Evolutionary conservation across 1,140 invertebrate genomes (phyloP).

Genomic region (Aphaenogaster floridana): DNA sequence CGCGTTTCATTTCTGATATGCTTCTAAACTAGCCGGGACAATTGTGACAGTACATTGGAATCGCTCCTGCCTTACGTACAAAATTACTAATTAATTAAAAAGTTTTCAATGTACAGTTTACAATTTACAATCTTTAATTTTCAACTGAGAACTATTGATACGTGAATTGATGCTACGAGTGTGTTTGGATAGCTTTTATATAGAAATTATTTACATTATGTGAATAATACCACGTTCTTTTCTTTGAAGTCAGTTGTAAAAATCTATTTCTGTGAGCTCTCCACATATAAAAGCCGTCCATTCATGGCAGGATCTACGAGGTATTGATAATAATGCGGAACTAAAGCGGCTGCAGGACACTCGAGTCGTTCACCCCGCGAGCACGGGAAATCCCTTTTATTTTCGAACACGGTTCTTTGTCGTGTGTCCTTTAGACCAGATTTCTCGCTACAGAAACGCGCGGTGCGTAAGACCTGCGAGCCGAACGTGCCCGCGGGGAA

Average conservation of each 20-base stretch:
- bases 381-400: constrained; percentile 33
- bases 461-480: constrained; percentile 1
- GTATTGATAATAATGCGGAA: constrained; percentile 25
- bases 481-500: not conserved
- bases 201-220: not conserved
- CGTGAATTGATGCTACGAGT: not conserved
- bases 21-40: not conserved
- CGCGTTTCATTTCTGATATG: not conserved
- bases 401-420: constrained; percentile 30
- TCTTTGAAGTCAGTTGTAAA: not conserved
- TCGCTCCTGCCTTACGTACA: not conserved
- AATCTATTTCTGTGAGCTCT: not conserved
- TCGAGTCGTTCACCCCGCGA: constrained; percentile 39
- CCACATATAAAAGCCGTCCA: not conserved
- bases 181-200: not conserved
- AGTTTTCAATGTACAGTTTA: not conserved
- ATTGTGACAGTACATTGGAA: not conserved
- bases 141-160: not conserved
- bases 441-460: constrained; percentile 7
- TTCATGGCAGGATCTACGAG: constrained; percentile 18
- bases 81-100: constrained; percentile 18
- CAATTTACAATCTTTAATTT: not conserved
- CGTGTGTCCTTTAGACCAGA: constrained; percentile 39
- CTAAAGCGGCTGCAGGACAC: constrained; percentile 8
- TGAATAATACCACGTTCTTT: not conserved